These are phyloP conservation scores for Lepidurus couesii DNA, from an alignment of 1,140 invertebrate species.

Conservation along the genomic window DNA sequence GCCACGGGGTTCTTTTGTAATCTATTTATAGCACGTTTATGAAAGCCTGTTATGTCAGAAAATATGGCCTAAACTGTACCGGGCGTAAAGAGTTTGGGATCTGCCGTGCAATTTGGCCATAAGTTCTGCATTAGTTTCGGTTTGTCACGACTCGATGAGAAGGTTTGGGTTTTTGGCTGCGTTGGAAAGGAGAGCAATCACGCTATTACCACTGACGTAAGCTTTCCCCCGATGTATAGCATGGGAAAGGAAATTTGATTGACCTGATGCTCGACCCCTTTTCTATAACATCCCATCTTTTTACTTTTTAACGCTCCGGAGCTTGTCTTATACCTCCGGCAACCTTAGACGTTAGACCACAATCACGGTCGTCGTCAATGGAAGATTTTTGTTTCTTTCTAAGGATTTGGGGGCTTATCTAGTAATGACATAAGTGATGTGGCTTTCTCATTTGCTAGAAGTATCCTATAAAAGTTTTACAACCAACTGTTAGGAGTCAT, in stretches of 20 bases:
- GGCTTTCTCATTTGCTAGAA: no score
- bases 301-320: neutral
- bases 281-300: neutral
- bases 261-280: slow-evolving; percentile 6
- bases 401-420: no score
- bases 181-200: slow-evolving; percentile 1
- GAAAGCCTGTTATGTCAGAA: no score
- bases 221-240: neutral
- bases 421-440: no score
- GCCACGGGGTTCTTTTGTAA: no score
- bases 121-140: neutral
- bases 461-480: no score
- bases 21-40: no score
- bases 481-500: no score
- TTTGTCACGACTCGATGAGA: neutral
- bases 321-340: neutral
- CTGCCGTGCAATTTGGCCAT: neutral
- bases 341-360: neutral
- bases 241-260: slow-evolving; percentile 4
- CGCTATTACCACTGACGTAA: neutral
- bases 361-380: neutral
- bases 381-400: no score
- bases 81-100: no score
- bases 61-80: no score
- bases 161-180: neutral